Evolutionary conservation across 2,888 invertebrate species (phyloP).

Genomic region (Cylindroiulus punctatus): DNA sequence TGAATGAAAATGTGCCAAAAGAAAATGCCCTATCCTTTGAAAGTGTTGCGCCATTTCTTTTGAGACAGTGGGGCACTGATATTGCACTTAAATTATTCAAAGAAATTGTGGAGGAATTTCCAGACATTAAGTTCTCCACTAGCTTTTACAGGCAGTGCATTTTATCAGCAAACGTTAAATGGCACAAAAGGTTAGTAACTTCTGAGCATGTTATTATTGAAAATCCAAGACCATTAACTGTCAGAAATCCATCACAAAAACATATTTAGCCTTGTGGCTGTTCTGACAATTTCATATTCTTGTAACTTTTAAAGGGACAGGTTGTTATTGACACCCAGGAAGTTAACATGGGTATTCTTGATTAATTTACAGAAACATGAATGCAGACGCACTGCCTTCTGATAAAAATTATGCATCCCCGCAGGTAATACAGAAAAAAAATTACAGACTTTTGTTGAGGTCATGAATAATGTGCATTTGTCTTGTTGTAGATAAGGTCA

Average conservation of each 20-base stretch:
- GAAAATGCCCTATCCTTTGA: neutral
- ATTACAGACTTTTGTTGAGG: neutral
- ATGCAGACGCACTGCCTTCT: neutral
- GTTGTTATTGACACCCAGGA: neutral
- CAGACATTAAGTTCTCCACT: conserved; percentile 37
- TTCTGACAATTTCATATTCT: neutral
- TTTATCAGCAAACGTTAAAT: neutral
- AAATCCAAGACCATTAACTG: too few relatives aligned
- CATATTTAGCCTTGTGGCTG: neutral
- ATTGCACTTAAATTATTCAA: conserved; percentile 19
- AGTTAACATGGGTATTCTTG: neutral
- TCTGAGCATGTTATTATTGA: too few relatives aligned
- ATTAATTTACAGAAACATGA: neutral
- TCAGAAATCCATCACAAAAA: too few relatives aligned
- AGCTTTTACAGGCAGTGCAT: conserved; percentile 45
- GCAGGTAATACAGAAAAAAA: neutral
- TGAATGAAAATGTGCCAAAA: neutral
- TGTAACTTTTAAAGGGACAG: neutral
- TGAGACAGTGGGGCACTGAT: neutral
- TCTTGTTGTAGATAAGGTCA: conserved; percentile 7
- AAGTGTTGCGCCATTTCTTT: neutral
- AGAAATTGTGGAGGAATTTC: neutral
- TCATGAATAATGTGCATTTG: neutral
- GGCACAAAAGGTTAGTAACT: conserved; percentile 46
- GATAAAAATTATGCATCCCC: conserved; percentile 1